Percentiles rank a stretch among this genome's conserved stretches.
phyloP scores from a whole-genome alignment of 2,797 vertebrate species.

The Microchirus variegatus region DNA sequence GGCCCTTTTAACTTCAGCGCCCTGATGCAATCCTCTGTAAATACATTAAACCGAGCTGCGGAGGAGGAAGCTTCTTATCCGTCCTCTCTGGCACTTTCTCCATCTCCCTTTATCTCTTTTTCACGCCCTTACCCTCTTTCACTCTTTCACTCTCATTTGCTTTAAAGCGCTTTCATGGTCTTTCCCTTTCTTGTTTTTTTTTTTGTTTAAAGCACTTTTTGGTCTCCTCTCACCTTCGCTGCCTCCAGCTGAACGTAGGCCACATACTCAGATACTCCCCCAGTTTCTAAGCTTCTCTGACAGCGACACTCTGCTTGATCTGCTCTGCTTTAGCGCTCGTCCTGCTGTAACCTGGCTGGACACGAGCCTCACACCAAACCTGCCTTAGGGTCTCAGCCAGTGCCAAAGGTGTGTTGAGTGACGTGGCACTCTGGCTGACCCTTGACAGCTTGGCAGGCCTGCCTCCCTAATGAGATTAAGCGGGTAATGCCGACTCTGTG shows the following conservation, averaged over 20 bases:
- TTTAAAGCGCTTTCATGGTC: slow-evolving; percentile 32
- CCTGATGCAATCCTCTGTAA: slow-evolving; percentile 78
- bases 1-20: slow-evolving; percentile 69
- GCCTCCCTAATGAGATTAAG: slow-evolving; percentile 87
- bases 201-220: slow-evolving; percentile 30
- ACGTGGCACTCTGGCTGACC: slow-evolving; percentile 88
- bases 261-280: slow-evolving; percentile 21
- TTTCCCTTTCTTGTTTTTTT: slow-evolving; percentile 32
- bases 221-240: slow-evolving; percentile 12
- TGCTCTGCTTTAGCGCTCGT: slow-evolving; percentile 28
- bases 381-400: slow-evolving; percentile 68
- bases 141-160: slow-evolving; percentile 33
- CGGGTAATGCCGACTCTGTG: slow-evolving; percentile 85
- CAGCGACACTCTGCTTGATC: slow-evolving; percentile 5
- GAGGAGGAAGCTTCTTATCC: slow-evolving; percentile 67
- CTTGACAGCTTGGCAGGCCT: slow-evolving; percentile 79
- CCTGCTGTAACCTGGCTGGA: slow-evolving; percentile 38
- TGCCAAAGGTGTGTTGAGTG: slow-evolving; percentile 85
- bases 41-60: slow-evolving; percentile 77
- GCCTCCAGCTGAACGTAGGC: slow-evolving; percentile 3
- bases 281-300: slow-evolving; percentile 13
- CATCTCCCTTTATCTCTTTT: slow-evolving; percentile 26
- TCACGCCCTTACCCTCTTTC: slow-evolving; percentile 9
- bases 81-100: slow-evolving; percentile 34
- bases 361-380: slow-evolving; percentile 64